Conservation (phyloP, 2,888 invertebrate species). For the Nomada goodeniana region DNA sequence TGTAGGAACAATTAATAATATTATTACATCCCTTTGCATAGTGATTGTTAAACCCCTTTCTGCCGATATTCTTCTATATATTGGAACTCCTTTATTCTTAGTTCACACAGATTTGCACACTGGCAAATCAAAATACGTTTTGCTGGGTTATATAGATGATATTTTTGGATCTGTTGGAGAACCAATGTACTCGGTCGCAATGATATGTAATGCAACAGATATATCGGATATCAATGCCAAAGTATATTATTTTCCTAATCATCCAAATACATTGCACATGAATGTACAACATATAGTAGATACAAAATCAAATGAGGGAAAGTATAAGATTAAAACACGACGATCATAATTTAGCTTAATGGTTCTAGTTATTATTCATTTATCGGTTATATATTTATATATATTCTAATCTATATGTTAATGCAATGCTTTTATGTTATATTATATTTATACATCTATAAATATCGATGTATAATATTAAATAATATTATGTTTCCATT, state of each 20-base stretch:
- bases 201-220: slow-evolving; percentile 9
- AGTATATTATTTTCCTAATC: slow-evolving; percentile 54
- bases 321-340: slow-evolving; percentile 20
- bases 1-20: slow-evolving; percentile 50
- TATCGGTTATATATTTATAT: too few relatives aligned
- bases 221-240: slow-evolving; percentile 24
- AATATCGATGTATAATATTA: not conserved
- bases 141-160: slow-evolving; percentile 64
- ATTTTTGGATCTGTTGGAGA: slow-evolving; percentile 60
- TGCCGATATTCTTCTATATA: slow-evolving; percentile 43
- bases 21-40: slow-evolving; percentile 43
- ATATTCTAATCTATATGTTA: not conserved
- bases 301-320: slow-evolving; percentile 20
- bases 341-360: not conserved
- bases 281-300: slow-evolving; percentile 38
- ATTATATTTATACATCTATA: not conserved
- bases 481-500: not conserved
- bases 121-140: slow-evolving; percentile 10
- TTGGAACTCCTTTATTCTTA: slow-evolving; percentile 61
- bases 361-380: not conserved
- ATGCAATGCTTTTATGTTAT: not conserved
- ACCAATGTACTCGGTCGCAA: slow-evolving; percentile 57
- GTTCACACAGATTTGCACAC: slow-evolving; percentile 1
- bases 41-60: slow-evolving; percentile 55
- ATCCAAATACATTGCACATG: slow-evolving; percentile 48